Conservation (phyloP, 2,113 vertebrate genomes). For the Excalfactoria chinensis region DNA sequence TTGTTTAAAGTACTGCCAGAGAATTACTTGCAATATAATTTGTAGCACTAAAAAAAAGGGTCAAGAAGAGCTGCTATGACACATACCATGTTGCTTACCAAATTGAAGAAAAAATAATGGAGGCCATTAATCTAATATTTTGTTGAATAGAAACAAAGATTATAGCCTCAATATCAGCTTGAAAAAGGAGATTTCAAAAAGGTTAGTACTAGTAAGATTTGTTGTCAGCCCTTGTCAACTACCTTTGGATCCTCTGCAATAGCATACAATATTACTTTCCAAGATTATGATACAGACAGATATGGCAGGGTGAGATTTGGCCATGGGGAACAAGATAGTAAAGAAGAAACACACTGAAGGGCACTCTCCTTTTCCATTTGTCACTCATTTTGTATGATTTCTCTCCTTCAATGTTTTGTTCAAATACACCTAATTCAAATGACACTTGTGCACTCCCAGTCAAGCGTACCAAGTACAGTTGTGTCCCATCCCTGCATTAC, state of each 20-base stretch:
- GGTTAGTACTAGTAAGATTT: background rate
- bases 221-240: background rate
- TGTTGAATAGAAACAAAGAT: background rate
- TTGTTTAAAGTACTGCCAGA: background rate
- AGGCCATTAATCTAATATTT: background rate
- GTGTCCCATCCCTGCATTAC: background rate
- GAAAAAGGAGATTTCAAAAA: background rate
- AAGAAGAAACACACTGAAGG: background rate
- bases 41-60: background rate
- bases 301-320: background rate
- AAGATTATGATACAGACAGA: background rate
- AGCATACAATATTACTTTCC: background rate
- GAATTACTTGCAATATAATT: background rate
- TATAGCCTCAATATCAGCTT: background rate
- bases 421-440: background rate
- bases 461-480: background rate
- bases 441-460: background rate
- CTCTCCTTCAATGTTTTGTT: background rate
- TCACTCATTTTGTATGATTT: background rate
- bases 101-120: background rate
- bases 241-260: background rate
- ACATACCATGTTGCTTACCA: background rate
- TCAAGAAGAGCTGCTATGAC: background rate
- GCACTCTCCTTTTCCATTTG: background rate
- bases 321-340: background rate